These are phyloP conservation scores for Nasonia vitripennis DNA, from an alignment of 1,140 invertebrate species.

Conservation along the genomic window DNA sequence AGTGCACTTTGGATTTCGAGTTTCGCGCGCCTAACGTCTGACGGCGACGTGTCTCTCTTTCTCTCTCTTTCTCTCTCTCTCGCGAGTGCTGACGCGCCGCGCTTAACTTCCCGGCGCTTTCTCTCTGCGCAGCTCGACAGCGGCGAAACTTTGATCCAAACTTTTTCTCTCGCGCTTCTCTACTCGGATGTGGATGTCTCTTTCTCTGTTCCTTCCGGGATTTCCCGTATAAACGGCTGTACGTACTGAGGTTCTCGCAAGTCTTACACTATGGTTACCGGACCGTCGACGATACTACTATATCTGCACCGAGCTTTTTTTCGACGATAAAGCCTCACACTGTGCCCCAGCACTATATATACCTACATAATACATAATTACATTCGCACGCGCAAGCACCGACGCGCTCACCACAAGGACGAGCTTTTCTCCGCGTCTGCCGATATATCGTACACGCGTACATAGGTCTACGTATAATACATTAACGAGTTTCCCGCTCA, in stretches of 20 bases:
- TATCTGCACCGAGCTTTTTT: no score
- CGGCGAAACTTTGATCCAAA: conserved; percentile 64
- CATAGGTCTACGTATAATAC: background rate
- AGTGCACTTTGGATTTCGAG: conserved; percentile 49
- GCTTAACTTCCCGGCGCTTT: conserved; percentile 63
- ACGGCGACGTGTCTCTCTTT: background rate
- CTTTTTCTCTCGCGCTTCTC: conserved; percentile 53
- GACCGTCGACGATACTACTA: no score
- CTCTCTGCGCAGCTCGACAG: conserved; percentile 40
- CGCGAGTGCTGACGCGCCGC: conserved; percentile 52
- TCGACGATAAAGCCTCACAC: no score
- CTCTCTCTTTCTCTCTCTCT: background rate
- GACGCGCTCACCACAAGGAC: background rate
- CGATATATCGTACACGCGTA: no score
- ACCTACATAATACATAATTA: no score
- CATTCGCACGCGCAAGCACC: no score
- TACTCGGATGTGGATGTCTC: background rate
- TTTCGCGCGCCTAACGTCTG: conserved; percentile 33
- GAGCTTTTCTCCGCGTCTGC: background rate
- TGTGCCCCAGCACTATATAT: no score
- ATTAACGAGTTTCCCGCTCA: background rate
- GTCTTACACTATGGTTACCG: no score
- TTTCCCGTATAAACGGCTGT: background rate
- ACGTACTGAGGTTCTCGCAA: background rate
- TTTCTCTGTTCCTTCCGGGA: background rate